These are phyloP conservation scores for Dryocosmus kuriphilus DNA, from an alignment of 2,888 invertebrate species.

Conservation along the genomic window DNA sequence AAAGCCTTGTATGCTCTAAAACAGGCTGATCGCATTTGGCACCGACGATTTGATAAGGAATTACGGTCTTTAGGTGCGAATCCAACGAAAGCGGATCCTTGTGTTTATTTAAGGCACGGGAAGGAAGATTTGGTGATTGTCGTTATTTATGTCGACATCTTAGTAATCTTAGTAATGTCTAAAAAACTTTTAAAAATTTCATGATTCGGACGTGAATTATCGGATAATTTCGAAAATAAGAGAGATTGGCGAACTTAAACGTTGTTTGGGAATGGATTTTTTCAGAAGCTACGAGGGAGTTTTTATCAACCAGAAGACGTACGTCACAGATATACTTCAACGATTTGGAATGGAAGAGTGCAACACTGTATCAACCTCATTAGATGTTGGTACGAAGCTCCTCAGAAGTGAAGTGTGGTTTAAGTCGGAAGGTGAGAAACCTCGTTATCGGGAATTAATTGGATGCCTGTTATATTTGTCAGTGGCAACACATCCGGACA, in stretches of 20 bases:
- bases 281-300: constrained; percentile 23
- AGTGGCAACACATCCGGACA: too few relatives aligned
- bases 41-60: constrained; percentile 28
- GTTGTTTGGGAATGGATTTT: too few relatives aligned
- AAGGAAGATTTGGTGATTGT: constrained; percentile 18
- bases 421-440: too few relatives aligned
- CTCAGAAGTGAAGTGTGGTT: constrained; percentile 13
- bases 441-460: too few relatives aligned
- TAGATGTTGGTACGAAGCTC: too few relatives aligned
- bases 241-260: constrained; percentile 25
- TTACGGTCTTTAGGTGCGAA: constrained; percentile 8
- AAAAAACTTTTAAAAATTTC: not conserved
- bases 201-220: constrained; percentile 10
- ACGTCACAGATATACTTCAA: too few relatives aligned
- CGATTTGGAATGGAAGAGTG: constrained; percentile 40
- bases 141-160: constrained; percentile 37
- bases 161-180: constrained; percentile 36
- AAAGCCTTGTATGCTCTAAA: too few relatives aligned
- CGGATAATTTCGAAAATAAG: constrained; percentile 32
- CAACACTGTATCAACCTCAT: constrained; percentile 47
- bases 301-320: constrained; percentile 24
- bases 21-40: constrained; percentile 36
- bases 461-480: too few relatives aligned
- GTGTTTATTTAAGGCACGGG: constrained; percentile 28
- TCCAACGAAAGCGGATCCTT: constrained; percentile 25